Conservation (phyloP, 2,888 invertebrate species). For the Eristalinus aeneus region DNA sequence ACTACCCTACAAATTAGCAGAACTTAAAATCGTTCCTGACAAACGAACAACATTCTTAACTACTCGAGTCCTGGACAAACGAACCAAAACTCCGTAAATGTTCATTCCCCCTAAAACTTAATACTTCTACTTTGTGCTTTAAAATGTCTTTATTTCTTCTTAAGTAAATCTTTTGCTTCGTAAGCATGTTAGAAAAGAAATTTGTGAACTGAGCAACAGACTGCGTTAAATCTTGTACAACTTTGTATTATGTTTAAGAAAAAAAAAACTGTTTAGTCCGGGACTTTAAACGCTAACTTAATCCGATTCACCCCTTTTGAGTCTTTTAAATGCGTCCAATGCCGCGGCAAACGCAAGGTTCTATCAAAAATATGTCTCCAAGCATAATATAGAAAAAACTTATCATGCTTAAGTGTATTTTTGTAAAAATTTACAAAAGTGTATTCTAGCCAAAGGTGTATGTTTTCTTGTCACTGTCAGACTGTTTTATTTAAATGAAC, state of each 20-base stretch:
- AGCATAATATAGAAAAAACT: constrained; percentile 6
- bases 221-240: constrained; percentile 53
- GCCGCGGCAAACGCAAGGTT: not conserved
- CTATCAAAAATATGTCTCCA: constrained; percentile 23
- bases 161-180: not conserved
- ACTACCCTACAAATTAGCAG: no score
- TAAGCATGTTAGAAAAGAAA: constrained; percentile 21
- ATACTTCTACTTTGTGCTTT: constrained; percentile 64
- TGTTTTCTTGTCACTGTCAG: not conserved
- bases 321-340: not conserved
- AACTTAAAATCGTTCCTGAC: no score
- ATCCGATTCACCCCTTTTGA: not conserved
- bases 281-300: constrained; percentile 37
- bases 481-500: not conserved
- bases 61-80: no score
- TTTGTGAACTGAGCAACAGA: constrained; percentile 54
- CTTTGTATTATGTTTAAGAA: constrained; percentile 1
- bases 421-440: constrained; percentile 3
- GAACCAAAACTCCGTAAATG: no score
- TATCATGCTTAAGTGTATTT: not conserved
- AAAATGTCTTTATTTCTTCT: constrained; percentile 42
- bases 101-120: not conserved
- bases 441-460: no score
- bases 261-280: not conserved
- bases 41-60: no score